Percentiles rank a stretch among this genome's conserved stretches.
Conservation (phyloP, 2,113 vertebrate genomes). For the Oryzias javanicus region DNA sequence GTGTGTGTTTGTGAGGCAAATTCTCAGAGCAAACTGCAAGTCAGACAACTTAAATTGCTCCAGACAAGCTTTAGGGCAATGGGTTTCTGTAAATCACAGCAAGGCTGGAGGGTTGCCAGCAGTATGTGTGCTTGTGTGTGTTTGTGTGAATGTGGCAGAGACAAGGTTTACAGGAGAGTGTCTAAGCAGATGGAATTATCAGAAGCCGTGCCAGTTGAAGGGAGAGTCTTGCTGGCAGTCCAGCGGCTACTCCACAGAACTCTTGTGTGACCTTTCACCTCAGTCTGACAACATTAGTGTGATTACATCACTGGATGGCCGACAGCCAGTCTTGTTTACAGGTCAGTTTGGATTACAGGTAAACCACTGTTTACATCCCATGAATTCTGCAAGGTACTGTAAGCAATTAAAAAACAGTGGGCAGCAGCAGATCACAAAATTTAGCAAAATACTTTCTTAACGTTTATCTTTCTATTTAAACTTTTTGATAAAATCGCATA, state of each 20-base stretch:
- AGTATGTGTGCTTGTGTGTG: slow-evolving; percentile 9
- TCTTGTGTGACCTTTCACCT: slow-evolving; percentile 17
- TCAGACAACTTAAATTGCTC: slow-evolving; percentile 32
- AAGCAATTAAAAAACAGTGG: neutral
- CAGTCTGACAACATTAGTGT: slow-evolving; percentile 22
- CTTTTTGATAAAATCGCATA: too few relatives aligned
- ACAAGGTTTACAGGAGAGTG: slow-evolving; percentile 21
- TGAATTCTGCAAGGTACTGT: slow-evolving; percentile 12
- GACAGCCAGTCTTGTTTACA: slow-evolving; percentile 16
- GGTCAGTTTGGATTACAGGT: slow-evolving; percentile 14
- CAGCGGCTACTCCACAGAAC: slow-evolving; percentile 13
- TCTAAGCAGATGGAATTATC: slow-evolving; percentile 15
- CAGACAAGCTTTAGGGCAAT: slow-evolving; percentile 52
- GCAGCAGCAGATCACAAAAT: too few relatives aligned
- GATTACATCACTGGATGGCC: slow-evolving; percentile 25
- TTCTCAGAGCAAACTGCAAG: slow-evolving; percentile 31
- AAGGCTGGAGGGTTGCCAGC: slow-evolving; percentile 48
- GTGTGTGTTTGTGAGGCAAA: slow-evolving; percentile 19
- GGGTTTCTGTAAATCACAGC: slow-evolving; percentile 42
- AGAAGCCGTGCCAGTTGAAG: slow-evolving; percentile 27
- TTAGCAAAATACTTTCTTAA: too few relatives aligned
- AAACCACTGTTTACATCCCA: neutral
- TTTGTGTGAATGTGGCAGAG: slow-evolving; percentile 13
- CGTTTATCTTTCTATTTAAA: too few relatives aligned
- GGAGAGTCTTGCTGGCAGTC: slow-evolving; percentile 42